Evolutionary conservation across 2,797 vertebrate species (phyloP), one percentile per base, ranked within the genome.

Genomic region (Cuculus canorus): DNA sequence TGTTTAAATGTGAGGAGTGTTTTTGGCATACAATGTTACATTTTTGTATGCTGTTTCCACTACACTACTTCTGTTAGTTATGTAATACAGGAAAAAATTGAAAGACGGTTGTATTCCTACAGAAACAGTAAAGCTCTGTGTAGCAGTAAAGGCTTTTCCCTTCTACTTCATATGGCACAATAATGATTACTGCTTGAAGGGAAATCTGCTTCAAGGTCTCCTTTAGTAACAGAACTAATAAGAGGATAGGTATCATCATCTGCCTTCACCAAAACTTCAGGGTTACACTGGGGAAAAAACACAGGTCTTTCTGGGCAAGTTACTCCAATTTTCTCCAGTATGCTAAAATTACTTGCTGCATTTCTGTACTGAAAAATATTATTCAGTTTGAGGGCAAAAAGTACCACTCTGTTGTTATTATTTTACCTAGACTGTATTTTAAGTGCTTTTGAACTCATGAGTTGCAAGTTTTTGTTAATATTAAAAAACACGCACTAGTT

Each of bases 21-120:
- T 80, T 84, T 25, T 80, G 33, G 17, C 69, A 54, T 48, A 65
- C 27, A 7, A 1, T 11, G 5, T n/a, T 41, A 10, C 21, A 47
- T 78, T 78, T 65, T 54, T 56, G 10, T 47, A 33, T 16, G 43
- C 7, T 17, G 35, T 71, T 85, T 77, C 27, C 30, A 52, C 19
- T 24, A 18, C 33, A 17, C 13, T 19, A 5, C 64, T 54, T 73
- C 47, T 59, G 16, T 33, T 77, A 52, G 16, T 57, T 63, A 53
- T 2, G 0, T 47, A 57, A 16, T 47, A 45, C 0, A 5, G 45
- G 39, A 56, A 35, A 33, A 54, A 70, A 37, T 1, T 32, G 57
- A 43, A 75, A 71, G 13, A 15, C 27, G 7, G 4, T 41, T 57
- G 7, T 35, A 47, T 68, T 86, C 12, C 17, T 43, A 59, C 5